Evolutionary conservation across 2,113 vertebrate genomes (phyloP), one percentile per base, ranked within the genome.

Genomic region (Melanostigma gelatinosum): DNA sequence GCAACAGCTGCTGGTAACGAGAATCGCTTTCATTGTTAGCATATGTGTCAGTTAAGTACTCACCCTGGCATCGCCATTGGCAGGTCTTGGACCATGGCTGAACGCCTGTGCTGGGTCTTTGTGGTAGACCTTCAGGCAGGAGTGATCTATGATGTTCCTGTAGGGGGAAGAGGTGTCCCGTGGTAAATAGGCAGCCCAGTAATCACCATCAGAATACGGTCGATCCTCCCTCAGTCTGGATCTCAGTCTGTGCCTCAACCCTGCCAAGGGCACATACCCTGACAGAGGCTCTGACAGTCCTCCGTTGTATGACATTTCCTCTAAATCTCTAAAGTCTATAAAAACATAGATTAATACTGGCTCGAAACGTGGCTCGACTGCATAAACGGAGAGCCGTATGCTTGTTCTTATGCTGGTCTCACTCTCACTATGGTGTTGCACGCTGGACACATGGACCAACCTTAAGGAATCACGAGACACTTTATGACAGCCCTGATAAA

Each of bases 101-200:
- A 99, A 99, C 0, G 96, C 97, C 0, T 98, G 97, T 2, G 96
- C 97, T 2, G 98, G 97, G 85, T 99, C 97, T 92, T 98, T 99
- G 95, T 99, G 97, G 95, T 99, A 99, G 79, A 99, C 97, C 94
- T 99, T 99, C 90, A 99, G 96, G 89, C 97, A 98, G 61, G 97
- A 97, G 93, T 97, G 95, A 91, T 98, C 97, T 71, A 96, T 96
- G 92, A 99, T 99, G 92, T 96, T 97, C 95, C 98, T 99, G 90
- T 89, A 94, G 91, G 95, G 93, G 93, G 93, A 73, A 77, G 75
- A 93, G 0, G 83, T 29, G 40, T 60, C 36, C 60, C 11, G 18
- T 0, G 76, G 60, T 89, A 93, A 84, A 76, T 57, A 87, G 3
- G 16, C 29, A 50, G 79, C 77, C 93, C 91, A 94, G 46, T 80